Conservation (phyloP, 2,888 invertebrate genomes). For the Drosophila diplacantha region DNA sequence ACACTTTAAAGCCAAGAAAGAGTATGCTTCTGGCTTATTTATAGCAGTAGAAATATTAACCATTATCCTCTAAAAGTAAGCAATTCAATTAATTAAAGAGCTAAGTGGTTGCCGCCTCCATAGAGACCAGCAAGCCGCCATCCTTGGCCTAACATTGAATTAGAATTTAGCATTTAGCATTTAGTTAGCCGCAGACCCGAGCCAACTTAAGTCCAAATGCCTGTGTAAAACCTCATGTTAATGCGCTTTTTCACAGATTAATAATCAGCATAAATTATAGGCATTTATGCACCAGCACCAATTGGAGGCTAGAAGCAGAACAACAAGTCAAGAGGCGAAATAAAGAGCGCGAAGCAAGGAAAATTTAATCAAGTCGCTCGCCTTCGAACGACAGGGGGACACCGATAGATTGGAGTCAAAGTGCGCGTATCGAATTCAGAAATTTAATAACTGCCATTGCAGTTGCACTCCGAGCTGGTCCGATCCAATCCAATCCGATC, state of each 20-base stretch:
- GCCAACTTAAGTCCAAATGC: constrained; percentile 13
- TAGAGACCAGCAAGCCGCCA: neutral
- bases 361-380: constrained; percentile 32
- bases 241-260: constrained; percentile 24
- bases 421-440: constrained; percentile 37
- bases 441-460: constrained; percentile 36
- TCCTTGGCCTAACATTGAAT: constrained; percentile 30
- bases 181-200: neutral
- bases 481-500: neutral
- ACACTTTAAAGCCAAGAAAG: neutral
- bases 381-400: constrained; percentile 27
- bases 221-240: constrained; percentile 27
- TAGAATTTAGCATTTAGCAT: neutral
- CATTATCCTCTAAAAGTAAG: neutral
- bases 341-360: constrained; percentile 11
- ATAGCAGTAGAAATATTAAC: no score
- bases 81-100: neutral
- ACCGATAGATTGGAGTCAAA: constrained; percentile 41
- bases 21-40: neutral
- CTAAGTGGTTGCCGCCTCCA: neutral
- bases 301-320: constrained; percentile 19
- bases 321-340: constrained; percentile 8
- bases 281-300: constrained; percentile 16
- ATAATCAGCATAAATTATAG: constrained; percentile 35
- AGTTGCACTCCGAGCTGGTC: constrained; percentile 3